phyloP scores from a whole-genome alignment of 2,797 vertebrate genomes.

The Spinus pinus region DNA sequence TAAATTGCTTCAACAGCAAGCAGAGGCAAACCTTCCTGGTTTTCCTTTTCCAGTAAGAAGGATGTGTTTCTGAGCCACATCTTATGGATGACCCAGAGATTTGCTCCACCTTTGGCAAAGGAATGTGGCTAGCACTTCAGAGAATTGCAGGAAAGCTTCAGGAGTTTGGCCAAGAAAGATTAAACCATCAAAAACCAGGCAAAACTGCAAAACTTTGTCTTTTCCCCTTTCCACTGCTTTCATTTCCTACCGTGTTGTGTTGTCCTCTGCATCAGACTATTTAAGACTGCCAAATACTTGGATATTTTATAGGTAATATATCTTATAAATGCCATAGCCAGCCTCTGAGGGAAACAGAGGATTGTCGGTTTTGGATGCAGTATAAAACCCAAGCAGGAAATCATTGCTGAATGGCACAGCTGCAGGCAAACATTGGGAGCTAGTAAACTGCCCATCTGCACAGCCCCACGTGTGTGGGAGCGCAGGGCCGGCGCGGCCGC shows the following conservation, averaged over 20 bases:
- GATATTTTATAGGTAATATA: conserved; percentile 69
- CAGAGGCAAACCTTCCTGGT: background rate
- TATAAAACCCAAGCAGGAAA: conserved; percentile 70
- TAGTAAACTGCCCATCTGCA: conserved; percentile 69
- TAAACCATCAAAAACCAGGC: conserved; percentile 27
- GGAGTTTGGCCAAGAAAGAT: conserved; percentile 36
- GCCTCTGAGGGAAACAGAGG: conserved; percentile 62
- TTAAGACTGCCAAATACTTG: conserved; percentile 62
- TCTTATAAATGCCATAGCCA: conserved; percentile 68
- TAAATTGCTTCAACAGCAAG: conserved; percentile 30
- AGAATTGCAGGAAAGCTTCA: conserved; percentile 35
- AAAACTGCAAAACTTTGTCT: conserved; percentile 33
- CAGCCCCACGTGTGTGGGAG: conserved; percentile 51
- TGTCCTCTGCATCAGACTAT: conserved; percentile 59
- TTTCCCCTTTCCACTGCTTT: conserved; percentile 36
- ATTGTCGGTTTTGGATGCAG: conserved; percentile 69
- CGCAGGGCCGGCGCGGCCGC: background rate
- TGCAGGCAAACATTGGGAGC: conserved; percentile 61
- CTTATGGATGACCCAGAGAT: conserved; percentile 13
- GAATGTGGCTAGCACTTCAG: conserved; percentile 41
- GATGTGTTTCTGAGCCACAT: conserved; percentile 30
- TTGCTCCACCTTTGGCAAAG: conserved; percentile 24
- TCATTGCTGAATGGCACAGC: conserved; percentile 69
- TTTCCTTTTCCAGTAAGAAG: conserved; percentile 42
- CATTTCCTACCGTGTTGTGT: conserved; percentile 51